Conservation (phyloP, 2,113 vertebrate species). For the Trinectes maculatus region DNA sequence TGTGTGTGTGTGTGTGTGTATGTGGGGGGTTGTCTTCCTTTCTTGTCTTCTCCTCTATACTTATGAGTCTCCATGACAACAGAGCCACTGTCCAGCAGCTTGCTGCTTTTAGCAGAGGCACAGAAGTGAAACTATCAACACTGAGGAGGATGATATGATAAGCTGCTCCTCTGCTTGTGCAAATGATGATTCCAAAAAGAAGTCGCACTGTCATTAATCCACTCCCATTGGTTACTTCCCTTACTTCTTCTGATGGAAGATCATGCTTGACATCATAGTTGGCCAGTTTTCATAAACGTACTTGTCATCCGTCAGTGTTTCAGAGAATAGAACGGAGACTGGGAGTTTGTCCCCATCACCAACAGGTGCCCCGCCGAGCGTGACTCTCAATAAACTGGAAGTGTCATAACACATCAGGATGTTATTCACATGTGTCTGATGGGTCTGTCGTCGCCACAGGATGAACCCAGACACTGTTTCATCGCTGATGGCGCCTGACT, state of each 20-base stretch:
- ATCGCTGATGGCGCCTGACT: conserved; percentile 9
- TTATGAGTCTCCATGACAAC: conserved; percentile 78
- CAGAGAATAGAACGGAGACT: not conserved
- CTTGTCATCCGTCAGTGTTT: not conserved
- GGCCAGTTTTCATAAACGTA: not conserved
- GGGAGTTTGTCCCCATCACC: conserved; percentile 6
- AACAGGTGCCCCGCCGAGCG: conserved; percentile 6
- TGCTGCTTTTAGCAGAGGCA: conserved; percentile 51
- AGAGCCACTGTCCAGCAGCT: conserved; percentile 56
- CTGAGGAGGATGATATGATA: not conserved
- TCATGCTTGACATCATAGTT: conserved; percentile 13
- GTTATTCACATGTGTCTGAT: conserved; percentile 13
- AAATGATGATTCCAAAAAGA: conserved; percentile 3
- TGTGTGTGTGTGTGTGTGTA: conserved; percentile 14
- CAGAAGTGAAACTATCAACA: conserved; percentile 54
- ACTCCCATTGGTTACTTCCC: conserved; percentile 6
- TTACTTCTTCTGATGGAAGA: conserved; percentile 27
- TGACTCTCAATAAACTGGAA: conserved; percentile 8
- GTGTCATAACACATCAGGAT: conserved; percentile 30
- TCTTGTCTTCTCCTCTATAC: conserved; percentile 62
- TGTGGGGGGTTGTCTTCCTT: conserved; percentile 12
- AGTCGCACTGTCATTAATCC: conserved; percentile 9
- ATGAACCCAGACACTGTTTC: not conserved
- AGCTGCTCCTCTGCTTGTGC: conserved; percentile 18
- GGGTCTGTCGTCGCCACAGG: conserved; percentile 14